phyloP scores from a whole-genome alignment of 2,113 vertebrate genomes.

The Heteronetta atricapilla region DNA sequence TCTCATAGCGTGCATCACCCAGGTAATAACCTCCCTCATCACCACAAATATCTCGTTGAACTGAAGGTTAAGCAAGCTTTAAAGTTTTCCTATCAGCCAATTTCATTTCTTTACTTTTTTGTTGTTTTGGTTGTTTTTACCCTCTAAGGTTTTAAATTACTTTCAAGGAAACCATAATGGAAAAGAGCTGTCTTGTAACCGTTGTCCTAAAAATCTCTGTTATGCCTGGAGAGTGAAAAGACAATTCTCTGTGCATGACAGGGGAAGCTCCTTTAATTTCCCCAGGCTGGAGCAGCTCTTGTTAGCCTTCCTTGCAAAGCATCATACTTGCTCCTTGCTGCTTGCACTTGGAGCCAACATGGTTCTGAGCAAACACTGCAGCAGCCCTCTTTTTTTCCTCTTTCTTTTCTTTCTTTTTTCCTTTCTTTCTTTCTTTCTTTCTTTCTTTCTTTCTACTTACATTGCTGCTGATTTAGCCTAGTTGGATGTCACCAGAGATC shows the following conservation, averaged over 20 bases:
- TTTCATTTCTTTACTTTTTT: not conserved
- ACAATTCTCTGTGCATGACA: not conserved
- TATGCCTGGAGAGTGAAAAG: not conserved
- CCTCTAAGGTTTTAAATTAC: not conserved
- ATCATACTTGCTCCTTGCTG: not conserved
- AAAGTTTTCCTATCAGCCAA: not conserved
- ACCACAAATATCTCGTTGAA: fast-evolving
- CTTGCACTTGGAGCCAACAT: not conserved
- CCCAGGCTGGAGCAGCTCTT: not conserved
- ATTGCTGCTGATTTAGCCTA: not conserved
- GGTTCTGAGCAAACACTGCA: not conserved
- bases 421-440: no score
- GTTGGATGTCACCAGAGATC: not conserved
- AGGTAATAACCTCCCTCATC: not conserved
- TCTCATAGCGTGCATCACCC: not conserved
- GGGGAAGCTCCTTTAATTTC: not conserved
- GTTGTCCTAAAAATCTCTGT: not conserved
- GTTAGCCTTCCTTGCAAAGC: not conserved
- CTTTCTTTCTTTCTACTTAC: not conserved
- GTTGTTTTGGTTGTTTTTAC: not conserved
- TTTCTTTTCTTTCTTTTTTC: not conserved
- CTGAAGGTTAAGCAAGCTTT: not conserved
- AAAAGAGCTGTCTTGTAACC: not conserved
- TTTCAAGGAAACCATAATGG: not conserved
- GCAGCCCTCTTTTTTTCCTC: not conserved